These are phyloP conservation scores for Delia radicum DNA, from an alignment of 1,140 invertebrate species.

Conservation along the genomic window DNA sequence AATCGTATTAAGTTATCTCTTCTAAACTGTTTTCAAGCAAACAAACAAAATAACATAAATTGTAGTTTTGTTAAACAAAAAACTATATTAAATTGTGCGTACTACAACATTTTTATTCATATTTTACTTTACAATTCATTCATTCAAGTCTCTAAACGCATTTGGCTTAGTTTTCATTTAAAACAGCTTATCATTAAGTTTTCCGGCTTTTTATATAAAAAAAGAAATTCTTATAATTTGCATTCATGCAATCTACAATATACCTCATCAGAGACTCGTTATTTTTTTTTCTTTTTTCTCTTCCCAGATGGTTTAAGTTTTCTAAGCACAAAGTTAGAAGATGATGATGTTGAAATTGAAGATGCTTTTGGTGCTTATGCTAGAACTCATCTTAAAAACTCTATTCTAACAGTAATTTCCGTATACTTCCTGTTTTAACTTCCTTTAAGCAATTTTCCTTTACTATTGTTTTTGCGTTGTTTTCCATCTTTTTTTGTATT, in stretches of 20 bases:
- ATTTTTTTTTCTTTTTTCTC: neutral
- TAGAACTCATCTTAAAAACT: neutral
- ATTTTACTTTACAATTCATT: too few relatives aligned
- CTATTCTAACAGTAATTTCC: neutral
- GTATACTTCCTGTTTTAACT: neutral
- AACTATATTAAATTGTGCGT: too few relatives aligned
- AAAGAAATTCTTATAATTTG: too few relatives aligned
- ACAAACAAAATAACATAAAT: neutral
- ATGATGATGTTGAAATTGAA: neutral
- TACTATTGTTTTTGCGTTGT: neutral
- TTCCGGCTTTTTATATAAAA: too few relatives aligned
- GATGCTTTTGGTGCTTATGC: neutral
- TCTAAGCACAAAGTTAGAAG: neutral
- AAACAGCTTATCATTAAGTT: neutral
- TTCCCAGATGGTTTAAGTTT: too few relatives aligned
- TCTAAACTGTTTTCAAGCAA: neutral
- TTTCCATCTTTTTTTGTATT: neutral
- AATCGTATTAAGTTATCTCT: neutral
- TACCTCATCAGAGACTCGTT: neutral
- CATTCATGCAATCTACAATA: too few relatives aligned
- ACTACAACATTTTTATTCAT: too few relatives aligned
- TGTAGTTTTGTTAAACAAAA: too few relatives aligned
- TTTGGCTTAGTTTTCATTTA: neutral
- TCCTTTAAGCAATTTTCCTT: neutral
- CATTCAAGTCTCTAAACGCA: neutral